phyloP scores from a whole-genome alignment of 2,113 vertebrate genomes.

The Silurus glanis region DNA sequence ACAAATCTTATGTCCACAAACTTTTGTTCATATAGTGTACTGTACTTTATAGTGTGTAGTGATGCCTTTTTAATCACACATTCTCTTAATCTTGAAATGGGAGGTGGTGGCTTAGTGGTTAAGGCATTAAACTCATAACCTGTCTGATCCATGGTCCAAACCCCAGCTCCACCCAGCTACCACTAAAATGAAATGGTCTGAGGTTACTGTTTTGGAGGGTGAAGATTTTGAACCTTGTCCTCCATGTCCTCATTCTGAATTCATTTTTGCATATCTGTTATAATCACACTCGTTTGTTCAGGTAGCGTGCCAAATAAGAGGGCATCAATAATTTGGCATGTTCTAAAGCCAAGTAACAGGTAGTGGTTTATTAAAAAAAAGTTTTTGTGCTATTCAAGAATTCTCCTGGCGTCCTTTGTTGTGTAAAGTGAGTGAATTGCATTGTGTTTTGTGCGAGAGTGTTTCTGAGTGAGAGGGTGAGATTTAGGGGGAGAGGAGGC shows the following conservation, averaged over 20 bases:
- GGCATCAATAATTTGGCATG: not conserved
- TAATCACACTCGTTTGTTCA: not conserved
- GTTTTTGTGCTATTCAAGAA: not conserved
- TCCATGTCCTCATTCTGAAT: not conserved
- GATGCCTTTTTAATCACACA: not conserved
- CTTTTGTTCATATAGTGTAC: no score
- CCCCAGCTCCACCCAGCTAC: no score
- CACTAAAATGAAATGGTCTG: no score
- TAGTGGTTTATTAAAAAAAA: conserved; percentile 2
- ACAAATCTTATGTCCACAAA: no score
- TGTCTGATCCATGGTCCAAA: no score
- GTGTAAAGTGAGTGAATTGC: not conserved
- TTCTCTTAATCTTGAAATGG: not conserved
- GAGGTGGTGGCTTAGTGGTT: no score
- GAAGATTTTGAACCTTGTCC: not conserved
- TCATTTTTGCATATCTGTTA: not conserved
- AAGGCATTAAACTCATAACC: no score
- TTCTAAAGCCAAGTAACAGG: not conserved
- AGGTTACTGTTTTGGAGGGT: not conserved
- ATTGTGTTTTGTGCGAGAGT: not conserved
- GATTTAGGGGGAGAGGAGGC: not conserved
- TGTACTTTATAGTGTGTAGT: no score
- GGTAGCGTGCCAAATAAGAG: not conserved
- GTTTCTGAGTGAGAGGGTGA: not conserved
- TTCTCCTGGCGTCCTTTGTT: not conserved